A percentile compares a stretch with the other conserved stretches of the same genome.
These are phyloP conservation scores for Encarsia formosa DNA, from an alignment of 2,888 invertebrate species.

Conservation along the genomic window DNA sequence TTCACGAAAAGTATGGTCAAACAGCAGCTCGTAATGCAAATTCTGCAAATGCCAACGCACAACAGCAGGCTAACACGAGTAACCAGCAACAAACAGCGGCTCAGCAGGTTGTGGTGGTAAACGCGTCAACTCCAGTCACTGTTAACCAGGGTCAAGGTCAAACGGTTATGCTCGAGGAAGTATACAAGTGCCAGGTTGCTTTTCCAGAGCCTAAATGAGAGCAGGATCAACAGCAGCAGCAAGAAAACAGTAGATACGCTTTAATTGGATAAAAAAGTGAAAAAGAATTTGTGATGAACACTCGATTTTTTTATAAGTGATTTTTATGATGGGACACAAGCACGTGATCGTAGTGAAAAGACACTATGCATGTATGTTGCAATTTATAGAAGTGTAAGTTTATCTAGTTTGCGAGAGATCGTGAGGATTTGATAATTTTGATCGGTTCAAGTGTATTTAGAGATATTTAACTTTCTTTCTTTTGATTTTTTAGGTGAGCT, in stretches of 20 bases:
- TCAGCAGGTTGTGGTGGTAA: slow-evolving; percentile 49
- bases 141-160: slow-evolving; percentile 49
- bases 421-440: too few species aligned
- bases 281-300: slow-evolving; percentile 1
- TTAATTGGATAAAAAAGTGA: slow-evolving; percentile 13
- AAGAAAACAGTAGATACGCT: slow-evolving; percentile 19
- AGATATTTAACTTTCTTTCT: too few species aligned
- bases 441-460: too few species aligned
- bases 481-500: too few species aligned
- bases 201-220: slow-evolving; percentile 49
- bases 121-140: slow-evolving; percentile 47
- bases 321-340: not conserved
- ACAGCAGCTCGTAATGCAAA: slow-evolving; percentile 54
- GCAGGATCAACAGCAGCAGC: slow-evolving; percentile 12
- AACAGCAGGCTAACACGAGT: slow-evolving; percentile 40
- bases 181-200: slow-evolving; percentile 51
- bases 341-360: too few species aligned
- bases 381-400: too few species aligned
- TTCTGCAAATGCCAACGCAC: slow-evolving; percentile 52
- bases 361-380: too few species aligned
- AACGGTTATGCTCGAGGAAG: slow-evolving; percentile 49
- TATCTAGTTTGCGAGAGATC: too few species aligned
- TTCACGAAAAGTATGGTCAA: slow-evolving; percentile 80
- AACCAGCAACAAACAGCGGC: slow-evolving; percentile 41
- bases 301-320: not conserved